These are phyloP conservation scores for Larimichthys crocea DNA, from an alignment of 2,113 vertebrate species.

Conservation along the genomic window DNA sequence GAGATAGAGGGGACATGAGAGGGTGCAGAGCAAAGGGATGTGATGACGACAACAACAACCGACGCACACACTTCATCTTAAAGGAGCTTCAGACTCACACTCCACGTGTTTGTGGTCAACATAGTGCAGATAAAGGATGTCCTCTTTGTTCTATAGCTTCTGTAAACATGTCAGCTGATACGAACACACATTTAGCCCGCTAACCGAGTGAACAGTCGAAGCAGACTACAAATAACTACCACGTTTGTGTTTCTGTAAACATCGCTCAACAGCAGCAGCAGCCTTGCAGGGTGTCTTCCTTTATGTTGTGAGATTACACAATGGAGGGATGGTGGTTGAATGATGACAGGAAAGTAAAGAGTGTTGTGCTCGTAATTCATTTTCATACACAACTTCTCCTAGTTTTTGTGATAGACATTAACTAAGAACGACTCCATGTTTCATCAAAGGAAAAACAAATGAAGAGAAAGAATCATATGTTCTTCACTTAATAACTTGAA, in stretches of 20 bases:
- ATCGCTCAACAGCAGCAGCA: neutral
- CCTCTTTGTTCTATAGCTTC: neutral
- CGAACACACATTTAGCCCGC: neutral
- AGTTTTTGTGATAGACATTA: neutral
- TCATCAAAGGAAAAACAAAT: neutral
- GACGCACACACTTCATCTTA: neutral
- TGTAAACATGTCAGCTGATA: neutral
- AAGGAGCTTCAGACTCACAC: neutral
- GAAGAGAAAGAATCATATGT: too few species aligned
- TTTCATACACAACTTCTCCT: neutral
- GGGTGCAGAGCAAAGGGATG: slow-evolving; percentile 65
- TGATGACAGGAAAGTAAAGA: neutral
- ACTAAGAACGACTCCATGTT: neutral
- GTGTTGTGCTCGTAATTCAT: neutral
- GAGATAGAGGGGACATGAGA: slow-evolving; percentile 11
- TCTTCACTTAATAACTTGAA: neutral
- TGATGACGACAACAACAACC: slow-evolving; percentile 57
- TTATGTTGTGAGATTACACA: slow-evolving; percentile 25
- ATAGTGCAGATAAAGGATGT: neutral
- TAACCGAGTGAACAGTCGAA: neutral
- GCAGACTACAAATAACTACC: neutral
- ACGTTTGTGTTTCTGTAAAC: neutral
- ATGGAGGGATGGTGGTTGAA: slow-evolving; percentile 9
- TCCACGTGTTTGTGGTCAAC: neutral
- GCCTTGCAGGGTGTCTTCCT: neutral